Evolutionary conservation across 2,113 vertebrate species (phyloP).

Genomic region (Thalassoma bifasciatum): DNA sequence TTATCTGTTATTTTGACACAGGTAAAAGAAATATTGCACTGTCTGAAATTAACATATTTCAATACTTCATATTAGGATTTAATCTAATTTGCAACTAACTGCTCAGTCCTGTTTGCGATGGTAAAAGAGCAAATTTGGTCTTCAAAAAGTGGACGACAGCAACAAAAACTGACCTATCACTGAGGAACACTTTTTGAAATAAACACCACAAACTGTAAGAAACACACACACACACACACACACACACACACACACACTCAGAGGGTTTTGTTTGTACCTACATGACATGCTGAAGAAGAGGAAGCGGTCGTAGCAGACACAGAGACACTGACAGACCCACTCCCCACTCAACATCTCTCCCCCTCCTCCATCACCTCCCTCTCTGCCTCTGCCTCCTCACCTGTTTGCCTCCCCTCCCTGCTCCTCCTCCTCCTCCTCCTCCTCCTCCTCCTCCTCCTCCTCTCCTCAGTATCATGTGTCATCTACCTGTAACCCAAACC

Average conservation of each 20-base stretch:
- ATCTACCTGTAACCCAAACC: conserved; percentile 85
- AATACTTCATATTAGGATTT: too few species aligned
- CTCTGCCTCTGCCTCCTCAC: conserved; percentile 40
- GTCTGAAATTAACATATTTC: too few species aligned
- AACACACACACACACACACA: conserved; percentile 1
- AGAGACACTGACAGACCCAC: conserved; percentile 95
- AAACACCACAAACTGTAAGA: not conserved
- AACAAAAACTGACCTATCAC: not conserved
- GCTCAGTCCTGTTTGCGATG: too few species aligned
- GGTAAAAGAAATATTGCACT: too few species aligned
- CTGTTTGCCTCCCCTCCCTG: conserved; percentile 19
- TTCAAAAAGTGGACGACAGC: not conserved
- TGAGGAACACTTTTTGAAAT: not conserved
- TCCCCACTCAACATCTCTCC: conserved; percentile 90
- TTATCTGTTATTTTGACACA: too few species aligned
- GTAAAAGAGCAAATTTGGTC: not conserved
- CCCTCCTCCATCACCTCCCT: conserved; percentile 35
- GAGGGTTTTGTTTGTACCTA: conserved; percentile 87
- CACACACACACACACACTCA: conserved; percentile 7
- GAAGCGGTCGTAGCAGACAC: conserved; percentile 92
- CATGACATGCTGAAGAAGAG: conserved; percentile 94
- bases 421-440: not conserved
- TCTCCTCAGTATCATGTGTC: conserved; percentile 75
- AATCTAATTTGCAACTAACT: too few species aligned
- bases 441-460: conserved; percentile 26